Conservation (phyloP, 1,140 invertebrate species). For the Oryzaephilus surinamensis region DNA sequence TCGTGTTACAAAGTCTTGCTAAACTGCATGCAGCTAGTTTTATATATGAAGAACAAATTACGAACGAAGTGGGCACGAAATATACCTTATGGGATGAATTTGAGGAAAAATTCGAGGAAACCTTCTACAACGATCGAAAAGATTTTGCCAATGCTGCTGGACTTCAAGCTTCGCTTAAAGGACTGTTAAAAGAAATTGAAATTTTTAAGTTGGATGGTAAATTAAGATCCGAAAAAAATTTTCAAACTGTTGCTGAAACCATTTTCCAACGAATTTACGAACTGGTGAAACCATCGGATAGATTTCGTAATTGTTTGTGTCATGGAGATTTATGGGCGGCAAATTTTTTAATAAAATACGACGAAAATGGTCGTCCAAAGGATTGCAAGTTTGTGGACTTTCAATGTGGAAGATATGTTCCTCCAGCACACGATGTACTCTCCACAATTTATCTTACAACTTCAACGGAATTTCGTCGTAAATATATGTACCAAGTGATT, state of each 20-base stretch:
- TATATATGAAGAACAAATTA: slow-evolving; percentile 27
- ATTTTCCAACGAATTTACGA: slow-evolving; percentile 9
- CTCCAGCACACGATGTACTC: slow-evolving; percentile 39
- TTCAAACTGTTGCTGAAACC: slow-evolving; percentile 6
- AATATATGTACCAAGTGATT: slow-evolving; percentile 17
- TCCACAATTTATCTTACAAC: slow-evolving; percentile 36
- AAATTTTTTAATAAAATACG: slow-evolving; percentile 37
- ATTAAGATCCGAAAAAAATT: slow-evolving; percentile 9
- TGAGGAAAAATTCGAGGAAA: slow-evolving; percentile 19
- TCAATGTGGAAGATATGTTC: slow-evolving; percentile 36
- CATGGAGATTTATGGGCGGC: slow-evolving; percentile 39
- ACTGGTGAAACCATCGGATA: slow-evolving; percentile 16
- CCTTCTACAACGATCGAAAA: slow-evolving; percentile 11
- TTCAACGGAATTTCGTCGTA: slow-evolving; percentile 26
- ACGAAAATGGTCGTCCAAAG: slow-evolving; percentile 23
- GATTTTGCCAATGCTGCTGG: slow-evolving; percentile 7
- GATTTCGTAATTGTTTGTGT: slow-evolving; percentile 30
- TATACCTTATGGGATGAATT: slow-evolving; percentile 13
- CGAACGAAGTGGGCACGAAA: slow-evolving; percentile 9
- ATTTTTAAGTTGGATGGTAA: slow-evolving; percentile 8
- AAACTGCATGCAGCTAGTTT: slow-evolving; percentile 32
- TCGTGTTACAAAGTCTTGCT: slow-evolving; percentile 29
- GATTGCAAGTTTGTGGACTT: slow-evolving; percentile 38
- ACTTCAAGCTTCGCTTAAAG: slow-evolving; percentile 9
- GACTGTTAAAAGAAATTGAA: slow-evolving; percentile 10